Evolutionary conservation across 2,888 invertebrate genomes (phyloP), one percentile per base, ranked within the genome.

Genomic region (Mythimna vitellina): DNA sequence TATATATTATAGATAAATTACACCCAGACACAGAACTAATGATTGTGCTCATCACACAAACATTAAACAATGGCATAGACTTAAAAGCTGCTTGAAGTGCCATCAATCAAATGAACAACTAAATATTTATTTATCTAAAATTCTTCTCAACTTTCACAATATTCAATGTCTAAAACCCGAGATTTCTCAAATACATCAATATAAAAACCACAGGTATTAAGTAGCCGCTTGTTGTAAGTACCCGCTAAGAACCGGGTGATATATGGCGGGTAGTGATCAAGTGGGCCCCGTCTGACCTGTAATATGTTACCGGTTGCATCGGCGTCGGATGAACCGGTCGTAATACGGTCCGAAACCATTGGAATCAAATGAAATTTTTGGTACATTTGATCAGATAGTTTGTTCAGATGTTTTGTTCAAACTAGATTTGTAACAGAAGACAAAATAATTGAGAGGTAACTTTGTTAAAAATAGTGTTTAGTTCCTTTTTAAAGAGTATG

Each of bases 231-330:
- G 80, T 53, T 70, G 46, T 83, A 69, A 80, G 83, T 70, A 74
- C 49, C 76, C 61, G 57, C 60, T 83, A 80, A 83, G 80, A 80
- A 69, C 80, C 54, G 29, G 20, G 80, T 84, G 84, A 84, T 84
- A 81, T 86, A 84, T 84, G 32, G 86, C 73, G 73, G 76, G 86
- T 76, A 86, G 82, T 84, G 84, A 84, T 84, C 84, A 86, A 84
- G 86, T 86, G 82, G 73, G 64, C 73, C 72, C 65, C 65, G 29
- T 51, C 66, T 80, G 75, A 85, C 85, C 86, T 78, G 83, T 74
- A 82, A 86, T 86, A 81, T 78, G 75, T 85, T 85, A 85, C 83
- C 73, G 71, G 70, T 57, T 69, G 71, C 54, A 71, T 63, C 77
- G 69, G 68, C 51, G 69, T 63, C 77, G 69, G 68, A 81, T 58